Evolutionary conservation across 2,113 vertebrate species (phyloP).

Genomic region (Alethe castanea): DNA sequence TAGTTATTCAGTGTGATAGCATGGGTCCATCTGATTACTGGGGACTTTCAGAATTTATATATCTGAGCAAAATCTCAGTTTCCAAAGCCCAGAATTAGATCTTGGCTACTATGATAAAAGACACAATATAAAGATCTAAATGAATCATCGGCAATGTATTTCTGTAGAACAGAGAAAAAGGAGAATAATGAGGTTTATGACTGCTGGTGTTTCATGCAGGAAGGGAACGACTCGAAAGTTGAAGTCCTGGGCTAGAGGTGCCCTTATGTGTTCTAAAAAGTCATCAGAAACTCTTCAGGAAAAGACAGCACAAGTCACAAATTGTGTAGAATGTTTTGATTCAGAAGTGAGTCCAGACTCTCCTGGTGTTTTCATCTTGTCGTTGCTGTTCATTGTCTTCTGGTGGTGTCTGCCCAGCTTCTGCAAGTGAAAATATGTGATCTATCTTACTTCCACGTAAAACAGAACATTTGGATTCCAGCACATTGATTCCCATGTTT

Average conservation of each 20-base stretch:
- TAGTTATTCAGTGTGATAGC: rapidly evolving
- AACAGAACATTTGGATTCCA: not conserved
- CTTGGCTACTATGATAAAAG: not conserved
- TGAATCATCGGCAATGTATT: rapidly evolving
- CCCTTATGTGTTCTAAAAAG: not conserved
- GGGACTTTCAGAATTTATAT: not conserved
- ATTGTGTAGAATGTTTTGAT: not conserved
- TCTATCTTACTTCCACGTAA: not conserved
- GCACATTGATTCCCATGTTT: rapidly evolving
- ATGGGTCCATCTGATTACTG: not conserved
- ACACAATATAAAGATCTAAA: not conserved
- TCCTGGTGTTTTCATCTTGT: not conserved
- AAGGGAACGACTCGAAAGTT: not conserved
- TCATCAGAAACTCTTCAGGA: not conserved
- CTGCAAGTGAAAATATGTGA: not conserved
- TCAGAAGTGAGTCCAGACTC: not conserved
- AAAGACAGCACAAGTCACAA: not conserved
- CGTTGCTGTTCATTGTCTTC: not conserved
- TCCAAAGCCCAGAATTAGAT: not conserved
- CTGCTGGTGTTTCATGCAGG: not conserved
- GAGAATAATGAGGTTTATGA: not conserved
- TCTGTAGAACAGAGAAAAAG: not conserved
- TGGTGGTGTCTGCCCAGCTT: not conserved
- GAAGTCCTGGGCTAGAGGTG: not conserved
- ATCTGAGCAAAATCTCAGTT: not conserved